Evolutionary conservation across 2,888 invertebrate species (phyloP).

Genomic region (Dryobotodes eremita): DNA sequence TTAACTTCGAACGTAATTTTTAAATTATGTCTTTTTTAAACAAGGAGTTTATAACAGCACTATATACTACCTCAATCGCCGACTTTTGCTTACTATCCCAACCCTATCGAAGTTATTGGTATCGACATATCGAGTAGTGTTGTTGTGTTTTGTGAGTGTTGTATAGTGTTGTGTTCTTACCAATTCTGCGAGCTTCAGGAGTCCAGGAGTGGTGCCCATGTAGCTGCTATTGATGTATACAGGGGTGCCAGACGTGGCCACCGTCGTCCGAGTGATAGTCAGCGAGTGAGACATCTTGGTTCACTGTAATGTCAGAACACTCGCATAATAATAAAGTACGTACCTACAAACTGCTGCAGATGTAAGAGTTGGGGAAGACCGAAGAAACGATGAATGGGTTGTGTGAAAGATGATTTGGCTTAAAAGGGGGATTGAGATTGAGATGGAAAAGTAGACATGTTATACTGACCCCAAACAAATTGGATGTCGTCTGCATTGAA

Average conservation of each 20-base stretch:
- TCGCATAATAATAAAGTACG: not conserved
- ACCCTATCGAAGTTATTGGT: not conserved
- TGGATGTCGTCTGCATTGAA: not conserved
- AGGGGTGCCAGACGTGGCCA: conserved; percentile 94
- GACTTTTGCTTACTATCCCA: not conserved
- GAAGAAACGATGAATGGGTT: not conserved
- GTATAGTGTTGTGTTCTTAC: conserved; percentile 87
- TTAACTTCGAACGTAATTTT: not conserved
- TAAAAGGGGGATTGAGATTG: too few species aligned
- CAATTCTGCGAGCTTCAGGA: conserved; percentile 95
- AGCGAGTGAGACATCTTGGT: conserved; percentile 96
- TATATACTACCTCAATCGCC: not conserved
- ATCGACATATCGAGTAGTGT: not conserved
- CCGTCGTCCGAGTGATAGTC: conserved; percentile 96
- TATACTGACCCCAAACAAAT: not conserved
- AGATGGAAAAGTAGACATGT: too few species aligned
- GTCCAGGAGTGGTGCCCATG: conserved; percentile 94
- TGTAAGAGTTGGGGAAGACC: not conserved
- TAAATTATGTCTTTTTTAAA: not conserved
- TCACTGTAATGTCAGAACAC: conserved; percentile 58
- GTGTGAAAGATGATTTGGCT: too few species aligned
- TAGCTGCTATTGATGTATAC: conserved; percentile 96
- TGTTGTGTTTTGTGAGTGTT: too few species aligned
- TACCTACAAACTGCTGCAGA: not conserved
- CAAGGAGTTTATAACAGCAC: too few species aligned